phyloP scores from a whole-genome alignment of 2,797 vertebrate species.

The Gallinago stenura region DNA sequence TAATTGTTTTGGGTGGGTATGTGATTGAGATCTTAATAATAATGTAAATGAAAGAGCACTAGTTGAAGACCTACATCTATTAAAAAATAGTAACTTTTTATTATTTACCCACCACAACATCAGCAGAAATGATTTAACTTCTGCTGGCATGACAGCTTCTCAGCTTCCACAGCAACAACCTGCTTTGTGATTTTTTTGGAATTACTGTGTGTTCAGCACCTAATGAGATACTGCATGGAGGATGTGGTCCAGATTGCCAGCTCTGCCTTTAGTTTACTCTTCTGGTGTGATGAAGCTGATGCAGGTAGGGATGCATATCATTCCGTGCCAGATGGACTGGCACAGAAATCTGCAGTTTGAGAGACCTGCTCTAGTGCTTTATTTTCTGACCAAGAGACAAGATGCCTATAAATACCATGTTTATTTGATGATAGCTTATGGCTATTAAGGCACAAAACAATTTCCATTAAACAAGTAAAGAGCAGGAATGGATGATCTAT shows the following conservation, averaged over 20 bases:
- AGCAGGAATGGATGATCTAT: not conserved
- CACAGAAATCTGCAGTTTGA: not conserved
- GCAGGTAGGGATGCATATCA: not conserved
- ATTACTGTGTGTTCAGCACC: not conserved
- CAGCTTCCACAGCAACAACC: not conserved
- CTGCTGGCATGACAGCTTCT: not conserved
- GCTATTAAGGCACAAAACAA: not conserved
- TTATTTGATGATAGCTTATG: not conserved
- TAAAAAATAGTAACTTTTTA: not conserved
- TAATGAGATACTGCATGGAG: not conserved
- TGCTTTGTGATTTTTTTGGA: not conserved
- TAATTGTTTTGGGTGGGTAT: not conserved
- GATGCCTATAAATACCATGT: not conserved
- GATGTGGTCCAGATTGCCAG: not conserved
- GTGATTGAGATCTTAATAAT: not conserved
- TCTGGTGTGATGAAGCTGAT: not conserved
- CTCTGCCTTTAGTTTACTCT: rapidly evolving
- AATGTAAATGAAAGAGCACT: not conserved
- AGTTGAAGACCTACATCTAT: not conserved
- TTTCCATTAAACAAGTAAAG: not conserved
- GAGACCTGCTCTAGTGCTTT: not conserved
- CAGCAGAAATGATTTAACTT: not conserved
- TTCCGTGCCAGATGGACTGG: not conserved
- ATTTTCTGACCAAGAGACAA: not conserved
- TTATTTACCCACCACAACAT: not conserved